Base-by-base conservation (phyloP, 2,888 invertebrate genomes). In the Petrophora chlorosata region DNA sequence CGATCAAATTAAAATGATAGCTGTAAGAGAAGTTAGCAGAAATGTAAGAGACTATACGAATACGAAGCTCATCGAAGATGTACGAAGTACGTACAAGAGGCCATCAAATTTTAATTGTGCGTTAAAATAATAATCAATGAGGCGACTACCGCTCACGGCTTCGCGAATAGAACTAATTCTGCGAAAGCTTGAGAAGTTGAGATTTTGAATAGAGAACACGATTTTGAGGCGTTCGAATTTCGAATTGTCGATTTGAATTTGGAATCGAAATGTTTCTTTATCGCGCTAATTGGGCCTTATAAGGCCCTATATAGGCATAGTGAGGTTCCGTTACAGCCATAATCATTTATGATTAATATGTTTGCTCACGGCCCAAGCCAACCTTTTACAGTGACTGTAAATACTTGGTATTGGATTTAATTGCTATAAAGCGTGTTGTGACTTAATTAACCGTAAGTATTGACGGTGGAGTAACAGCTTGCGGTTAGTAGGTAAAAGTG, bases 41-140 rank as follows among this genome's bases (percentile, higher is more conserved):
- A 36, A 32, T 36, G 9, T 36, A 43, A 60, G 28, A 38, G 19
- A 40, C 55, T 36, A 44, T 49, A 56, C 55, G 61, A 56, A 56
- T 59, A 57, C 56, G 53, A 58, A 61, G 64, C 64, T 63, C 67
- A 80, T 81, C 76, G 80, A 82, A 88, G 85, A 85, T 84, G 86
- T 84, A 85, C 88, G 83, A 75, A 84, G 82, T 82, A 81, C 55
- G 53, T 55, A 61, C 56, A 86, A 85, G 79, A 73, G 82, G 79
- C 85, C 85, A 87, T 90, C 85, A 90, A 89, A 88, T 82, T 89
- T 90, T 90, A 89, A 89, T 87, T 86, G 87, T 85, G 75, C 86
- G 88, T 87, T 88, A 88, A 88, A 89, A 89, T 88, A 87, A 87
- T 87, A 89, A 89, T 87, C 86, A 88, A 87, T 84, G 85, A 83